phyloP scores from a whole-genome alignment of 2,888 invertebrate species.

The Hedychridium roseum region DNA sequence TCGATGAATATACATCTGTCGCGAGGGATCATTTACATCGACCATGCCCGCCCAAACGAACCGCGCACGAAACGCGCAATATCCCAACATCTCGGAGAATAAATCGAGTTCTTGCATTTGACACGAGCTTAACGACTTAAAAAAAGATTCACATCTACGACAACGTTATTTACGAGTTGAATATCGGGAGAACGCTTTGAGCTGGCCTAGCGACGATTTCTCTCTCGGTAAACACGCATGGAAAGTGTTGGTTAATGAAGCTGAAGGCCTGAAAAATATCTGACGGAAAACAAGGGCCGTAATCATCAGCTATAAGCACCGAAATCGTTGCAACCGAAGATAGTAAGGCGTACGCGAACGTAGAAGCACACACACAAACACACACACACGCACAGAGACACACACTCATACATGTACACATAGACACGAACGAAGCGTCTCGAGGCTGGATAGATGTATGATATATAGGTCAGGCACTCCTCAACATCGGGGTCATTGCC shows the following conservation, averaged over 20 bases:
- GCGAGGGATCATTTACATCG: background rate
- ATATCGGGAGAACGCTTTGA: background rate
- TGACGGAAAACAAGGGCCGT: background rate
- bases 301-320: background rate
- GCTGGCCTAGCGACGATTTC: background rate
- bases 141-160: background rate
- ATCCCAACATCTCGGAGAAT: background rate
- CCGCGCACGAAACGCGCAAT: too few species aligned
- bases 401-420: background rate
- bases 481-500: constrained; percentile 51
- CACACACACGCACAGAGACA: background rate
- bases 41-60: background rate
- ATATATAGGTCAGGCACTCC: constrained; percentile 53
- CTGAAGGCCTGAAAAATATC: background rate
- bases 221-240: too few species aligned
- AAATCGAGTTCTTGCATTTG: background rate
- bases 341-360: background rate
- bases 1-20: constrained; percentile 16
- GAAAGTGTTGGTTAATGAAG: too few species aligned
- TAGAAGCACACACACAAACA: background rate
- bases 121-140: background rate
- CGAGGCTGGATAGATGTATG: constrained; percentile 32
- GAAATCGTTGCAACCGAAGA: background rate
- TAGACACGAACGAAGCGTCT: constrained; percentile 11
- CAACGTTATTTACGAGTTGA: background rate